phyloP scores from a whole-genome alignment of 2,797 vertebrate genomes.

The Hyperoplus lanceolatus region DNA sequence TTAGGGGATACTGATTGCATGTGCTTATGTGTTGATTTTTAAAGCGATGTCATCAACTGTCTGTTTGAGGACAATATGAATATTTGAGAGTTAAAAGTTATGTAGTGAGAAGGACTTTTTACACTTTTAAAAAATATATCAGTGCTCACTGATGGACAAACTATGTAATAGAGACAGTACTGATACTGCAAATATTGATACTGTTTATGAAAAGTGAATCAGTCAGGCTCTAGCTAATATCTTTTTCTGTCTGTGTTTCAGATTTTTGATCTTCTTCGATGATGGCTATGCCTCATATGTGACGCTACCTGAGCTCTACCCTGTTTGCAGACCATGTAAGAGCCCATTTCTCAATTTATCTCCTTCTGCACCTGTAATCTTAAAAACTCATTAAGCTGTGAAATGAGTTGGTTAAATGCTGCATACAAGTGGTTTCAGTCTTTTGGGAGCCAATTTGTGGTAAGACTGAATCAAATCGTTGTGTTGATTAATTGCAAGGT shows the following conservation, averaged over 20 bases:
- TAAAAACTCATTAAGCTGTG: not conserved
- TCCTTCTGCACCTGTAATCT: slow-evolving; percentile 1
- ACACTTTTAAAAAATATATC: not conserved
- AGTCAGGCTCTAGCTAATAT: not conserved
- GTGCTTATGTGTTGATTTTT: not conserved
- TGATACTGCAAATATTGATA: not conserved
- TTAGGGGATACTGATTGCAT: no score
- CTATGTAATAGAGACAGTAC: not conserved
- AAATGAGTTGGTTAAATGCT: not conserved
- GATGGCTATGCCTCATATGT: slow-evolving; percentile 98
- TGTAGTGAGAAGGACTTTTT: not conserved
- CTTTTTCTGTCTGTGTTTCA: slow-evolving; percentile 67
- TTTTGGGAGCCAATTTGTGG: not conserved
- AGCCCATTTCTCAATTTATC: not conserved
- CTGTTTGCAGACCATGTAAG: slow-evolving; percentile 93
- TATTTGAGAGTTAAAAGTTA: not conserved
- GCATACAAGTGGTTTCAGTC: not conserved
- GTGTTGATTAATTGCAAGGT: not conserved
- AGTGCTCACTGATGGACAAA: not conserved
- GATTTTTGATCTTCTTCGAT: slow-evolving; percentile 98
- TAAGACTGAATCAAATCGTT: not conserved
- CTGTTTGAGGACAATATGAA: not conserved
- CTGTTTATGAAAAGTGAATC: not conserved
- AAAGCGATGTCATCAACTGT: not conserved
- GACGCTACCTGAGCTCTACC: slow-evolving; percentile 93